Conservation (phyloP, 2,888 invertebrate genomes). For the Diarsia brunnea region DNA sequence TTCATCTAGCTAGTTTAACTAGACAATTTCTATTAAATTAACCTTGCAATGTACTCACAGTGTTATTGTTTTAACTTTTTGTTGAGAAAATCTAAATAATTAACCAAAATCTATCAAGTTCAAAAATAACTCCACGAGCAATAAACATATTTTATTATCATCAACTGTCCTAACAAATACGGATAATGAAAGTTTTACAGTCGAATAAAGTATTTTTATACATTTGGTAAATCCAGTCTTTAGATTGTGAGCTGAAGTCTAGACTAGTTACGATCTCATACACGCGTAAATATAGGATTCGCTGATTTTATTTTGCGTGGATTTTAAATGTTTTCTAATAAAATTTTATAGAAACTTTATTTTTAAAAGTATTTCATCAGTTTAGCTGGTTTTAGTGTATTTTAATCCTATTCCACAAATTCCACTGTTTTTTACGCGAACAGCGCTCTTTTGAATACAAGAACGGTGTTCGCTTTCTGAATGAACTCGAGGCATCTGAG, state of each 20-base stretch:
- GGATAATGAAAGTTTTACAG: slow-evolving; percentile 49
- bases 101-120: not conserved
- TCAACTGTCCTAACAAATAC: slow-evolving; percentile 23
- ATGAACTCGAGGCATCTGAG: not conserved
- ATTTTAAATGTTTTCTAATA: not conserved
- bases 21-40: too few relatives aligned
- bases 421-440: too few relatives aligned
- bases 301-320: not conserved
- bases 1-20: too few relatives aligned
- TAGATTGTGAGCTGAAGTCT: slow-evolving; percentile 69
- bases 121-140: slow-evolving; percentile 10
- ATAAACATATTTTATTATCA: slow-evolving; percentile 20
- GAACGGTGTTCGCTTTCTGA: not conserved
- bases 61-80: not conserved
- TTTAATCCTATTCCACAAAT: too few relatives aligned
- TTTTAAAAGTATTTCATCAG: not conserved
- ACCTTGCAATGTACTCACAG: not conserved
- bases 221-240: slow-evolving; percentile 59
- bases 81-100: not conserved
- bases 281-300: slow-evolving; percentile 14
- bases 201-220: slow-evolving; percentile 48
- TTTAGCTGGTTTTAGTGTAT: too few relatives aligned
- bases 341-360: not conserved
- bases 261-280: slow-evolving; percentile 55
- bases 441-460: not conserved